Evolutionary conservation across 35 echinoderm and acorn worm genomes (phyloP).

Genomic region (Eucidaris tribuloides): DNA sequence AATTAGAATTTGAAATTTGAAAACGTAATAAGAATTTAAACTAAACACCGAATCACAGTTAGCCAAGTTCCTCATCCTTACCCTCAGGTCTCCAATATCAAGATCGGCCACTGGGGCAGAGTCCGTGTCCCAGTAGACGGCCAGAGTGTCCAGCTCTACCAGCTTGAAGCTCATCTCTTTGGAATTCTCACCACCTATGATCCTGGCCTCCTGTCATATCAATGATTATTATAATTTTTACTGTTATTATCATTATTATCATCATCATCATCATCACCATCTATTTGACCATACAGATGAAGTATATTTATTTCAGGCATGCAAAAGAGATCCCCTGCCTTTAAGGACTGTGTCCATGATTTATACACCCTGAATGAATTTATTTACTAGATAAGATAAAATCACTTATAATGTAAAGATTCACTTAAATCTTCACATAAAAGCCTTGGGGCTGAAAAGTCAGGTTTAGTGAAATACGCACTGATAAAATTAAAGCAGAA

Average conservation of each 20-base stretch:
- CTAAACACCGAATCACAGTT: background rate
- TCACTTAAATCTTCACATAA: no score
- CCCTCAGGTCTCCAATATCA: constrained; percentile 45
- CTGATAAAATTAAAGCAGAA: no score
- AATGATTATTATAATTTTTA: background rate
- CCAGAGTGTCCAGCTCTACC: constrained; percentile 62
- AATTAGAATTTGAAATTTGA: background rate
- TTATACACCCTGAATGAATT: background rate
- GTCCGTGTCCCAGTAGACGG: constrained; percentile 92
- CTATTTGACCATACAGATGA: background rate
- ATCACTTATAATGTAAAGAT: no score
- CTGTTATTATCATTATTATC: background rate
- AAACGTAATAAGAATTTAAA: background rate
- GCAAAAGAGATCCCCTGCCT: background rate
- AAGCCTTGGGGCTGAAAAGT: no score
- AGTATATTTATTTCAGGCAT: background rate
- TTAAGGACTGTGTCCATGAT: background rate
- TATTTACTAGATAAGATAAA: background rate
- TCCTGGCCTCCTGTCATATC: constrained; percentile 25
- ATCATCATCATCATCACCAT: background rate
- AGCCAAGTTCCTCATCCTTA: constrained; percentile 15
- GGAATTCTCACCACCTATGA: constrained; percentile 40
- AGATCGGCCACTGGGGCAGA: constrained; percentile 41
- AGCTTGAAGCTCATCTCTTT: constrained; percentile 84
- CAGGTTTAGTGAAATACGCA: no score